Percentiles rank a stretch among this genome's conserved stretches.
Conservation (phyloP, 1,140 invertebrate species). For the Condylostylus longicornis region DNA sequence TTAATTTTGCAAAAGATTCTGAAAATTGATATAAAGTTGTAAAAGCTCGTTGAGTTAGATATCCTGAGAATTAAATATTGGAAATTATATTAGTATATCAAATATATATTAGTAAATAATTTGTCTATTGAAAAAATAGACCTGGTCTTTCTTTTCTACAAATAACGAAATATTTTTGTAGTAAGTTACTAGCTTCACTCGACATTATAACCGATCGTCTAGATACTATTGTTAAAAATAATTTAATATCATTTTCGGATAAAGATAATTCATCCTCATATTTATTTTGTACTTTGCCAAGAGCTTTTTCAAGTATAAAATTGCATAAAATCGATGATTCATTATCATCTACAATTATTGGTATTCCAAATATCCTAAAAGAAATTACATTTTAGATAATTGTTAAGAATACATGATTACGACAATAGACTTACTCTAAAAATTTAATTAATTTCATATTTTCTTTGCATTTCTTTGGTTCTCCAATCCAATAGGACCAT, state of each 20-base stretch:
- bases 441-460: background rate
- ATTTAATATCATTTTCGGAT: background rate
- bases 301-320: background rate
- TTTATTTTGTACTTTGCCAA: background rate
- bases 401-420: background rate
- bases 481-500: background rate
- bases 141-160: background rate
- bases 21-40: background rate
- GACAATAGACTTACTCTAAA: background rate
- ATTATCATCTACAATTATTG: background rate
- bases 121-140: too few relatives aligned
- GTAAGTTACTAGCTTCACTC: background rate
- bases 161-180: background rate
- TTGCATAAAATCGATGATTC: background rate
- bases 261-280: background rate
- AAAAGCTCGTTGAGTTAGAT: background rate
- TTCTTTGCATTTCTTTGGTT: background rate
- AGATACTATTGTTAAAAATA: background rate
- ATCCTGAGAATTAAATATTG: background rate
- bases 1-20: background rate
- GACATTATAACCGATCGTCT: background rate
- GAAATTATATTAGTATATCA: background rate
- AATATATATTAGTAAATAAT: background rate
- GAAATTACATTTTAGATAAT: background rate
- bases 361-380: constrained; percentile 1